phyloP scores from a whole-genome alignment of 2,113 vertebrate genomes.

The Aegotheles bennettii region DNA sequence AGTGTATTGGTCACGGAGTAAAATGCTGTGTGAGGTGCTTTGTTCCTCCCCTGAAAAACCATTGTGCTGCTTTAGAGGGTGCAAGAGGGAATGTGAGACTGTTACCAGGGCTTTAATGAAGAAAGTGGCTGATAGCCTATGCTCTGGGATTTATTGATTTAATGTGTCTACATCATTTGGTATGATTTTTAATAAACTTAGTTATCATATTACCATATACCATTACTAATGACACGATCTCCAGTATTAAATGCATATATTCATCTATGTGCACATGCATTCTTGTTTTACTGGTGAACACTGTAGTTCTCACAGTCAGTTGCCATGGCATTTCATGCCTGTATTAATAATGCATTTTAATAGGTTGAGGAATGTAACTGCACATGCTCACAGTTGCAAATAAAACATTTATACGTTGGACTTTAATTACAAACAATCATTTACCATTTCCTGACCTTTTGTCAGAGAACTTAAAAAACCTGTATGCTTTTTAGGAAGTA shows the following conservation, averaged over 20 bases:
- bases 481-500: background rate
- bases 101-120: background rate
- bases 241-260: background rate
- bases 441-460: background rate
- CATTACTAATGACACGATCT: fast-evolving
- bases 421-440: background rate
- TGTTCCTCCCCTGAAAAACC: background rate
- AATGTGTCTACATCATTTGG: background rate
- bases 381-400: background rate
- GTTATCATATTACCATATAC: background rate
- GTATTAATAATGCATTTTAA: background rate
- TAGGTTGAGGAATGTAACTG: background rate
- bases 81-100: background rate
- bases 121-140: background rate
- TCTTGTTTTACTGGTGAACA: background rate
- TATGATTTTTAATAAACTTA: background rate
- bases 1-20: fast-evolving
- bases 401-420: background rate
- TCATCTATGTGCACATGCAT: fast-evolving
- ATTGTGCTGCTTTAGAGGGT: background rate
- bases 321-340: slow-evolving; percentile 1
- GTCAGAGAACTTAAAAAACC: background rate
- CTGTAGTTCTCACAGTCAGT: background rate
- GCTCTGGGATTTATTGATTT: background rate
- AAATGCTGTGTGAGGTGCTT: background rate